Percentiles rank a stretch among this genome's conserved stretches.
phyloP scores from a whole-genome alignment of 2,113 vertebrate genomes.

The Gymnogyps californianus region DNA sequence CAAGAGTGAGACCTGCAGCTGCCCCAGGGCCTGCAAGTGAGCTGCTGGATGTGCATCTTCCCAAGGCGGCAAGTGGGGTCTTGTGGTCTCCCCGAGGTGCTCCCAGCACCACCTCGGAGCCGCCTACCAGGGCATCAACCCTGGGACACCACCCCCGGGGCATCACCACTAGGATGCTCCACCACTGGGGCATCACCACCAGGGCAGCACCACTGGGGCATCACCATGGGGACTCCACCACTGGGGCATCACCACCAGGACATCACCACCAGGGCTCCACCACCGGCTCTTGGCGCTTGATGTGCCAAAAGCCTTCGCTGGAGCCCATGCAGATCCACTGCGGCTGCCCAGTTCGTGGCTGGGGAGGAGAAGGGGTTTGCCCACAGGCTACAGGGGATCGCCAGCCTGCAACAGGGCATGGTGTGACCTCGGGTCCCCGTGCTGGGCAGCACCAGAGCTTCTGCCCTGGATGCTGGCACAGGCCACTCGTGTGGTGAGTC shows the following conservation, averaged over 20 bases:
- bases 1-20: neutral
- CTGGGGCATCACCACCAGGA: neutral
- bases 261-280: neutral
- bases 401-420: neutral
- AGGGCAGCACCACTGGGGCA: neutral
- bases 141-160: accelerated
- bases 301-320: neutral
- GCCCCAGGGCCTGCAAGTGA: accelerated
- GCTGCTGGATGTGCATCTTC: neutral
- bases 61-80: accelerated
- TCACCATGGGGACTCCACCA: too few relatives aligned
- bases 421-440: accelerated
- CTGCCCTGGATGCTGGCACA: neutral
- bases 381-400: accelerated
- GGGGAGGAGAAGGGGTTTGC: neutral
- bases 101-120: neutral
- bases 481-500: accelerated
- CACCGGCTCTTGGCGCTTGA: accelerated
- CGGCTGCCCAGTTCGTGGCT: accelerated
- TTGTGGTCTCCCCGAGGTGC: neutral
- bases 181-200: too few relatives aligned
- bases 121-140: neutral
- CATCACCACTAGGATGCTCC: accelerated
- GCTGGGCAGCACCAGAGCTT: neutral
- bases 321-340: neutral